Conservation (phyloP, 1,140 invertebrate genomes). For the Drosophila obscura region DNA sequence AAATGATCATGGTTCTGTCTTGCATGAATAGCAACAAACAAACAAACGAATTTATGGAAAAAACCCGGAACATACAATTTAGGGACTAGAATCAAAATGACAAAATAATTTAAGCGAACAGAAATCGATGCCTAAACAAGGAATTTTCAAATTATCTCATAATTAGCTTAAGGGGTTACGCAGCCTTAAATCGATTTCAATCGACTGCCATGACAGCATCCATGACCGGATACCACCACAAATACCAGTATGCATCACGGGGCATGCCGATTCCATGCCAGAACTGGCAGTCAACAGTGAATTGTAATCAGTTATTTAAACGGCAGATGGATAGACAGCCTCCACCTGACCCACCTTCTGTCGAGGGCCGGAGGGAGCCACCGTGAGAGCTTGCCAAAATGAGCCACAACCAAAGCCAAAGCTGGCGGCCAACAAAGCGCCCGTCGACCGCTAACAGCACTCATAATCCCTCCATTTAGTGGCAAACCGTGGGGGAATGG, state of each 20-base stretch:
- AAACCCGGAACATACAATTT: no score
- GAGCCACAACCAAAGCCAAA: slow-evolving; percentile 40
- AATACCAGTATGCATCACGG: slow-evolving; percentile 7
- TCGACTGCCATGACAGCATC: slow-evolving; percentile 32
- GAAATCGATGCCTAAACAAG: neutral
- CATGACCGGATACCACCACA: slow-evolving; percentile 18
- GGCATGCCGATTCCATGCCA: slow-evolving; percentile 29
- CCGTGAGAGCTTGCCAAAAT: slow-evolving; percentile 48
- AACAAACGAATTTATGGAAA: no score
- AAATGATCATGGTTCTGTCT: no score
- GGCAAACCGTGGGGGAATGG: slow-evolving; percentile 43
- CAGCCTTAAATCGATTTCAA: slow-evolving; percentile 26
- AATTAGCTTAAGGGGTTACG: slow-evolving; percentile 17
- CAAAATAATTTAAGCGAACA: neutral
- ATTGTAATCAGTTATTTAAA: slow-evolving; percentile 63
- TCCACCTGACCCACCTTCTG: slow-evolving; percentile 11
- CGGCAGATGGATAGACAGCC: slow-evolving; percentile 34
- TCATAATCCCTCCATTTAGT: slow-evolving; percentile 80
- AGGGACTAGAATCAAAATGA: no score
- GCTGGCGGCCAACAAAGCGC: slow-evolving; percentile 34
- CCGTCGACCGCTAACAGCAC: slow-evolving; percentile 73
- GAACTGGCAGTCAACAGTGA: slow-evolving; percentile 34
- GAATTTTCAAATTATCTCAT: slow-evolving; percentile 21
- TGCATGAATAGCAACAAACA: no score
- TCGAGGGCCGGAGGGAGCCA: neutral